Percentiles rank a stretch among this genome's conserved stretches.
These are phyloP conservation scores for Tipula lateralis DNA, from an alignment of 2,888 invertebrate genomes.

Conservation along the genomic window DNA sequence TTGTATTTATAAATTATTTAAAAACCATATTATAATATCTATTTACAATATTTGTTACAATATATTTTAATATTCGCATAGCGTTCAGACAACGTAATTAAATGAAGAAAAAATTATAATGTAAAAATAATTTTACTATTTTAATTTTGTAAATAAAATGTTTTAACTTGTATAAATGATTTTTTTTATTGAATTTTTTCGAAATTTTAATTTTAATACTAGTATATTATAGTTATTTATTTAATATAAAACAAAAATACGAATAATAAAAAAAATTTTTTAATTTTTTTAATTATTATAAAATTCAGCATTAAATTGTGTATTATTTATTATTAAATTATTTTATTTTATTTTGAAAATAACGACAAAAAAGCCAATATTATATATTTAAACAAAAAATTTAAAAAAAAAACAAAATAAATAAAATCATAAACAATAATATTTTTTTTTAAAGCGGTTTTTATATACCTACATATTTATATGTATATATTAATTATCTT, in stretches of 20 bases:
- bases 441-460: neutral
- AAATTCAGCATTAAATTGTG: neutral
- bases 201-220: neutral
- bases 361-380: neutral
- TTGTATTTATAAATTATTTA: constrained; percentile 1
- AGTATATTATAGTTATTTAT: neutral
- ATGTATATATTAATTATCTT: neutral
- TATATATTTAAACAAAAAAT: neutral
- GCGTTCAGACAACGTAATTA: neutral
- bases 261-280: neutral
- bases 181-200: neutral
- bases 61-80: neutral
- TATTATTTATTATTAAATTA: constrained; percentile 24
- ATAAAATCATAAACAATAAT: neutral
- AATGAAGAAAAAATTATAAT: neutral
- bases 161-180: neutral
- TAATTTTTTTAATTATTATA: neutral
- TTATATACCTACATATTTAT: too few species aligned
- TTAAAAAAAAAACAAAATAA: neutral
- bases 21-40: neutral
- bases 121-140: neutral
- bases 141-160: neutral
- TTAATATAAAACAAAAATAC: neutral
- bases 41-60: neutral
- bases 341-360: constrained; percentile 13